Base-by-base conservation (phyloP, 2,113 vertebrate species). In the Embiotoca jacksoni region DNA sequence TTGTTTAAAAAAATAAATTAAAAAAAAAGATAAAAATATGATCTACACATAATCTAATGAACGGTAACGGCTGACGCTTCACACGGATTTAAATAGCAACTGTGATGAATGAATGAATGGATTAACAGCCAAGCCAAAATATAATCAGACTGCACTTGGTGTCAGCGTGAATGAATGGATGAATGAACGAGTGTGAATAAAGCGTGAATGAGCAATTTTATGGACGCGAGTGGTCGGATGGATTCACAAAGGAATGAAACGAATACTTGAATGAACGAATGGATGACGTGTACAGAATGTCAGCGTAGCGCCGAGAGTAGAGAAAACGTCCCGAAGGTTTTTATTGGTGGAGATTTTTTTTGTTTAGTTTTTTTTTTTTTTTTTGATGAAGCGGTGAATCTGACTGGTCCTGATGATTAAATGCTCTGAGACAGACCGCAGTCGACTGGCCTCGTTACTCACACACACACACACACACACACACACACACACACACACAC, bases 361-460 rank as follows among this genome's bases (percentile, higher is more conserved):
- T 46, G 7, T 46, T 46, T 46, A 23, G 23, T 23, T 23, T 23
- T 23, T 23, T 23, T 46, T 46, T 11, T 16, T 16, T 23, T 46
- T 46, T 11, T 16, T 16, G 16, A 16, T 83, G 85, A 82, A 61
- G 74, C 10, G 9, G 41, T 83, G 76, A 89, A 84, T 81, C 73
- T 82, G 84, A 85, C 31, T 83, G 83, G 79, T 89, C 72, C 74
- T 89, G 87, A 87, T 82, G 80, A 93, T 92, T 92, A 93, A 89
- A 93, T 33, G 32, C 81, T 89, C 81, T 85, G 73, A 92, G 86
- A 92, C 78, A 80, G 84, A 90, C 69, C 68, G 58, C 71, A 57
- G 77, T 66, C 33, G 41, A 56, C 80, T 82, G 58, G 82, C 78
- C 63, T 86, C 47, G 3, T 84, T 84, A 37, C 72, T 90, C 54